These are phyloP conservation scores for Plagodis dolabraria DNA, from an alignment of 2,888 invertebrate genomes.

Conservation along the genomic window DNA sequence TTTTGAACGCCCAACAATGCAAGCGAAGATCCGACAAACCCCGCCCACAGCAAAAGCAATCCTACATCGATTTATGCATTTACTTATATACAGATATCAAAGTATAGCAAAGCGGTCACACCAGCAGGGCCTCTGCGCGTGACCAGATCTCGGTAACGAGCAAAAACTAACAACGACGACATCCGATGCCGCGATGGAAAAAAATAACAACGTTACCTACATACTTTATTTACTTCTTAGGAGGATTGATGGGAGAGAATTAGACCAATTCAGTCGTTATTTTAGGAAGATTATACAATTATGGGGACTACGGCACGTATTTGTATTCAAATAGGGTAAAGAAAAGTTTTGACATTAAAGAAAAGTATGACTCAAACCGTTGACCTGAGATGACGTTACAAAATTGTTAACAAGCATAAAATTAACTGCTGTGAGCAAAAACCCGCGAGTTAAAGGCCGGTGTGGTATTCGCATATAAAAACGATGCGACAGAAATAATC, in stretches of 20 bases:
- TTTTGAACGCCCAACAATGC: constrained; percentile 16
- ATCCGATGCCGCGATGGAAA: constrained; percentile 58
- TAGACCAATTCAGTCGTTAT: too few species aligned
- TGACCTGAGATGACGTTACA: constrained; percentile 20
- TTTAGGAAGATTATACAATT: too few species aligned
- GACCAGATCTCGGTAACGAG: constrained; percentile 75
- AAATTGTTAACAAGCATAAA: constrained; percentile 25
- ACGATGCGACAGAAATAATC: constrained; percentile 75
- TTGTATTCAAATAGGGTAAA: too few species aligned
- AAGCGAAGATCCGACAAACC: constrained; percentile 17
- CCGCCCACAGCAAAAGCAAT: constrained; percentile 31
- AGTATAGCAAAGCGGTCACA: constrained; percentile 49
- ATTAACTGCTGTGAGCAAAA: constrained; percentile 26
- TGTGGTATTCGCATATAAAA: constrained; percentile 52
- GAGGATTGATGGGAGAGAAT: background rate
- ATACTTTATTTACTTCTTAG: constrained; percentile 29
- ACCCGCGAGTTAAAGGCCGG: constrained; percentile 26
- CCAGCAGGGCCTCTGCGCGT: constrained; percentile 70
- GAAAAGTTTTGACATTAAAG: too few species aligned
- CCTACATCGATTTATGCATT: constrained; percentile 30
- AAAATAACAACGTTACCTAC: constrained; percentile 45
- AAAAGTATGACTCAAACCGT: constrained; percentile 14
- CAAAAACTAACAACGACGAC: constrained; percentile 72
- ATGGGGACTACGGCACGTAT: too few species aligned
- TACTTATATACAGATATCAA: constrained; percentile 23